Base-by-base conservation (phyloP, 2,113 vertebrate genomes). In the Cyanoramphus novaezelandiae region DNA sequence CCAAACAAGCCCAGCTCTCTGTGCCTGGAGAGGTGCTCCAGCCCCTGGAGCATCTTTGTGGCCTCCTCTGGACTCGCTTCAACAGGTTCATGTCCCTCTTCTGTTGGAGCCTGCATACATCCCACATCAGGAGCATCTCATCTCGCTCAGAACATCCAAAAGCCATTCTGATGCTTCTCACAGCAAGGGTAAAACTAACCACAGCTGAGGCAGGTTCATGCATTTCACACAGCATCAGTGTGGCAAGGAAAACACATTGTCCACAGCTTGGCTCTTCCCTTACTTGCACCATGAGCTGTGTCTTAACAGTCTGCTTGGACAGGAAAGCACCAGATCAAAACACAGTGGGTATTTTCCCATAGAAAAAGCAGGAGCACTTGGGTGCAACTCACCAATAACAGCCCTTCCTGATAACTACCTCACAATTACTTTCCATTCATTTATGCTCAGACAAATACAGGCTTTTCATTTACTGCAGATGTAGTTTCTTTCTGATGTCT, bases 201-300 rank as follows among this genome's bases (percentile, higher is more conserved):
- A 3, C 70, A 13, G 20, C 27, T 27, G 5, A 10, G 49, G 49
- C 49, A 11, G 69, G 33, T 25, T 6, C 55, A 13, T 7, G 4
- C 53, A 37, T 62, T 35, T 1, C 28, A 5, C 18, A 6, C 29
- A 33, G 71, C 52, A 21, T 7, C 46, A 5, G 19, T 1, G 3
- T 14, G 29, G 43, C 2, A 6, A 13, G 13, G 13, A 21, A 13
- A 23, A 27, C 4, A 2, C 55, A 12, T 4, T 4, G 5, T 27
- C 31, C 59, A 3, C 39, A 7, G 59, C 60, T 46, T 21, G 6
- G 39, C 68, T 72, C 52, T 27, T 17, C 62, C 55, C 39, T 28
- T 3, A 1, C 28, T 21, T 6, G 33, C 37, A 33, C 31, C 65
- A 28, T 0, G 1, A 28, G 20, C 39, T 9, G 5, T 15, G 4